A percentile compares a stretch with the other conserved stretches of the same genome.
phyloP scores from a whole-genome alignment of 2,797 vertebrate species.

The Pseudotriccus pelzelni region DNA sequence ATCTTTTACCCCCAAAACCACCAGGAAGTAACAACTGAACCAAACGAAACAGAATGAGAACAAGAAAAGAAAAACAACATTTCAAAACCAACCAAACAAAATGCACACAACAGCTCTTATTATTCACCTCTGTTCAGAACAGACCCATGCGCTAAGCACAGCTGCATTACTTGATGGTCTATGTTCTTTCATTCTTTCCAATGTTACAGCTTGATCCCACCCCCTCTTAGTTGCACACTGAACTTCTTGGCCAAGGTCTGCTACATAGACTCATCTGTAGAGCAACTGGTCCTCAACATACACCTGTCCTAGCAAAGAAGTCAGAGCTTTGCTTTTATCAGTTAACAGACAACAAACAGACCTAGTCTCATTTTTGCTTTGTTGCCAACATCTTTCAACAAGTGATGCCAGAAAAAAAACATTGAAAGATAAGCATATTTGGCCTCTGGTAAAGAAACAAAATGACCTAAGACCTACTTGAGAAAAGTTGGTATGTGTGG shows the following conservation, averaged over 20 bases:
- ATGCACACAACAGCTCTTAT: background rate
- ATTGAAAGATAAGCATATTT: background rate
- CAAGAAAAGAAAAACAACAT: background rate
- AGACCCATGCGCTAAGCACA: background rate
- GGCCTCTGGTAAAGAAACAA: background rate
- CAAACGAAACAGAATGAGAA: background rate
- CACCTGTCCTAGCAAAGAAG: background rate
- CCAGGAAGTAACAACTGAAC: background rate
- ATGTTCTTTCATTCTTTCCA: background rate
- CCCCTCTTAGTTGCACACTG: background rate
- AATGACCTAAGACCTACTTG: background rate
- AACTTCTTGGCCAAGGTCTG: background rate
- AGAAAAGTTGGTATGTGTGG: background rate
- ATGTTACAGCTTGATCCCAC: background rate
- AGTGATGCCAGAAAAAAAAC: background rate
- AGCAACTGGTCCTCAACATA: background rate
- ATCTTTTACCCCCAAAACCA: background rate
- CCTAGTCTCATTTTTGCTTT: background rate
- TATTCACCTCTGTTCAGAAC: background rate
- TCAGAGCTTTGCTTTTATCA: background rate
- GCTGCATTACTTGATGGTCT: background rate
- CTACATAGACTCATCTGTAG: background rate
- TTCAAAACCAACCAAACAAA: background rate
- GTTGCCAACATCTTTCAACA: background rate
- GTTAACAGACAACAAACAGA: background rate